Percentiles rank a stretch among this genome's conserved stretches.
These are phyloP conservation scores for Telenomus remus DNA, from an alignment of 1,140 invertebrate species.

Conservation along the genomic window DNA sequence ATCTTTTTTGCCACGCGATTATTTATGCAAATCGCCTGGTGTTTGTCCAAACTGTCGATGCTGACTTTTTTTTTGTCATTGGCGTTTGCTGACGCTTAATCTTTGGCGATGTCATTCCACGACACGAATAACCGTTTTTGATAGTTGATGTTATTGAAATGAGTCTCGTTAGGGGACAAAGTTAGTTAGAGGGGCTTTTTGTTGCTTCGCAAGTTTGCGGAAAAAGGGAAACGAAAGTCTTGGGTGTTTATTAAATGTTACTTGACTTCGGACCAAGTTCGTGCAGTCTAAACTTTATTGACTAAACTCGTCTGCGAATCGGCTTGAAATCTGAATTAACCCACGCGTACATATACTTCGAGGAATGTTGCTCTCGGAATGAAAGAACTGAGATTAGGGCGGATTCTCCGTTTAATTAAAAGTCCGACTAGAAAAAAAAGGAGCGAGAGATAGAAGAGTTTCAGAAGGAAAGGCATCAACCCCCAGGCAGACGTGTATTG, in stretches of 20 bases:
- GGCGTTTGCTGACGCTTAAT: too few relatives aligned
- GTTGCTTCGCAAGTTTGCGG: too few relatives aligned
- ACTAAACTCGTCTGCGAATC: conserved; percentile 34
- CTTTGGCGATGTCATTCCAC: too few relatives aligned
- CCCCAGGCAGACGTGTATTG: conserved; percentile 28
- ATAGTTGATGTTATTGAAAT: too few relatives aligned
- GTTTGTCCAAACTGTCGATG: too few relatives aligned
- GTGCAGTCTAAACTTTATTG: conserved; percentile 27
- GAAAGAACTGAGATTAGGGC: conserved; percentile 49
- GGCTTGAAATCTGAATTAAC: conserved; percentile 32
- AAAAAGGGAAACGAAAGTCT: too few relatives aligned
- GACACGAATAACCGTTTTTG: too few relatives aligned
- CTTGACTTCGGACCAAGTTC: conserved; percentile 20
- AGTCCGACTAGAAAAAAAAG: conserved; percentile 33
- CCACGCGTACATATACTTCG: conserved; percentile 29
- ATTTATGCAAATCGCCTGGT: too few relatives aligned
- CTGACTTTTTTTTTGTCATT: too few relatives aligned
- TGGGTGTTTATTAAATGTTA: conserved; percentile 13
- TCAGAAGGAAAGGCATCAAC: not conserved
- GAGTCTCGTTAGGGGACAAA: too few relatives aligned
- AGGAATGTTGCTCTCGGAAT: conserved; percentile 40
- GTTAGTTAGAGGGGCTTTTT: too few relatives aligned
- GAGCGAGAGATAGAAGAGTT: conserved; percentile 5
- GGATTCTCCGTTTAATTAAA: conserved; percentile 51
- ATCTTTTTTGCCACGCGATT: too few relatives aligned